Percentiles rank a stretch among this genome's conserved stretches.
These are phyloP conservation scores for Perca schrenkii DNA, from an alignment of 2,113 vertebrate genomes.

Conservation along the genomic window DNA sequence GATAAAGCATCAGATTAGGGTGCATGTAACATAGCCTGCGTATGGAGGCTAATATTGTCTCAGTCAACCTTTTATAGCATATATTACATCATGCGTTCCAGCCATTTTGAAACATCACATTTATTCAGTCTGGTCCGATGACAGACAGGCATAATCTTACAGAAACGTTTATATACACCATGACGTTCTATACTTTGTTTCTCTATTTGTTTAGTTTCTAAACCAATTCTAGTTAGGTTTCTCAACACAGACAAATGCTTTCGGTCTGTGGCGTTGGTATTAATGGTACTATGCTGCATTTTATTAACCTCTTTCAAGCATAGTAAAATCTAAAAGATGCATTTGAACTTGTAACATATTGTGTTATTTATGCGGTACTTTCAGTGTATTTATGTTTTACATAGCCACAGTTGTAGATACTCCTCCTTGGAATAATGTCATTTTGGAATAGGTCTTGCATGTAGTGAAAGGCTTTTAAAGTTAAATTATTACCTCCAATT, in stretches of 20 bases:
- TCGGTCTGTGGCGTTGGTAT: neutral
- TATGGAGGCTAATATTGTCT: conserved; percentile 42
- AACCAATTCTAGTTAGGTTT: neutral
- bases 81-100: conserved; percentile 54
- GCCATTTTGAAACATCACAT: conserved; percentile 40
- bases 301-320: neutral
- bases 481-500: neutral
- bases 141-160: neutral
- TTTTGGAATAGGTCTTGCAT: neutral
- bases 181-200: conserved; percentile 1
- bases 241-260: neutral
- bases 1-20: conserved; percentile 43
- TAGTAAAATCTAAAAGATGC: neutral
- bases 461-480: neutral
- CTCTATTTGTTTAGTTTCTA: neutral
- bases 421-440: neutral
- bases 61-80: conserved; percentile 32
- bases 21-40: conserved; percentile 22
- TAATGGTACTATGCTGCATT: neutral
- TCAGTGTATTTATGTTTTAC: neutral
- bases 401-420: neutral
- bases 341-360: neutral
- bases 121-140: conserved; percentile 11
- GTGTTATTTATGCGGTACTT: neutral
- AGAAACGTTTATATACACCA: neutral